Base-by-base conservation (phyloP, 2,797 vertebrate genomes). In the Heliangelus exortis region DNA sequence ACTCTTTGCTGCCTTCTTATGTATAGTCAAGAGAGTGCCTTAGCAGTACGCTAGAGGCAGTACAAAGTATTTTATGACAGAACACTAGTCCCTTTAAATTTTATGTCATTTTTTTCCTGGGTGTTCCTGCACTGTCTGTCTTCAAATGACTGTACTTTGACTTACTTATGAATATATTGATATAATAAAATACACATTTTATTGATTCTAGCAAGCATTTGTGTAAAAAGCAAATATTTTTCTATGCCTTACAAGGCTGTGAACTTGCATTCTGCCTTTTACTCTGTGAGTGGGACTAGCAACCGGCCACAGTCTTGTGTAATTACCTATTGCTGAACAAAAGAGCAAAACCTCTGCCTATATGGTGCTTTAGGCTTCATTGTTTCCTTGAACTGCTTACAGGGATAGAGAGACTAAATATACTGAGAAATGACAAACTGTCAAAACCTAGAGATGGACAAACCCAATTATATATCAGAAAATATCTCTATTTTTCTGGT, bases 251-350 rank as follows among this genome's bases (percentile, higher is more conserved):
- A 31, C 29, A n/a, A 69, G 55, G 47, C n/a, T 88, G 47, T 8
- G 20, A 88, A 85, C 51, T 55, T 90, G 10, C 23, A 3, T 43
- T 93, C 68, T 75, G 47, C 57, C 92, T 81, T 86, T 83, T 88
- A 43, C 62, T 75, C 33, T 55, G 10, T 1, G 3, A 89, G 26
- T 50, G 57, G 65, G 76, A 65, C 73, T 72, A 66, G 68, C 58
- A 72, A 72, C 54, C 22, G 5, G 72, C 72, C 58, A 59, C 57
- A 78, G 25, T 80, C 85, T 91, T 58, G 51, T 87, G 85, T 83
- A 91, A 89, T 95, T 94, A 83, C 69, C 54, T 80, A 73, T 87
- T 54, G 57, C 86, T 54, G 82, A 93, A 91, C 87, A 93, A 95
- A 91, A 91, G 94, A 93, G 50, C 5, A 0, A 61, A 81, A 61